phyloP scores from a whole-genome alignment of 2,113 vertebrate genomes.

The Nannospalax galili region DNA sequence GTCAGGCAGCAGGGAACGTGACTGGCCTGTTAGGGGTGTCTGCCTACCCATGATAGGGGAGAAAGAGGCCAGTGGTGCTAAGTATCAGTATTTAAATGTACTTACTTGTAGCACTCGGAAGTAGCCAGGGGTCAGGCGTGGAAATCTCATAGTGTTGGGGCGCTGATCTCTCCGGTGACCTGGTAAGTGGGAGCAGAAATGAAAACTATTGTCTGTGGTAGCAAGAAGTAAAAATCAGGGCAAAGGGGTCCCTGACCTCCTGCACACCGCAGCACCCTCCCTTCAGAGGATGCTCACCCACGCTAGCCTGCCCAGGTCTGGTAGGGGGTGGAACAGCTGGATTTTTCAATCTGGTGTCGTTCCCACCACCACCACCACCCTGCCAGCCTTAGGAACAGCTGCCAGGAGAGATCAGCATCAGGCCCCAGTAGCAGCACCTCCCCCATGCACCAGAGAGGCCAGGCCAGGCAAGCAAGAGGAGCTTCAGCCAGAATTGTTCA shows the following conservation, averaged over 20 bases:
- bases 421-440: slow-evolving; percentile 64
- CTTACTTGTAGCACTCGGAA: slow-evolving; percentile 95
- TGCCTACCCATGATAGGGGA: neutral
- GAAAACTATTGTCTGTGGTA: neutral
- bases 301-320: slow-evolving; percentile 32
- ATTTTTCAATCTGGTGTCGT: slow-evolving; percentile 77
- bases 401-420: slow-evolving; percentile 87
- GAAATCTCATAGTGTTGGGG: slow-evolving; percentile 89
- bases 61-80: neutral
- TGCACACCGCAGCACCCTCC: neutral
- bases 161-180: neutral
- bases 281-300: slow-evolving; percentile 54
- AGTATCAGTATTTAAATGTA: neutral
- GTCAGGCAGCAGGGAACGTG: slow-evolving; percentile 77
- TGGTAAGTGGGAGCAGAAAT: neutral
- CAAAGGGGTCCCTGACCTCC: neutral
- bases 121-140: slow-evolving; percentile 95
- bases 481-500: neutral
- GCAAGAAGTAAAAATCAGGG: neutral
- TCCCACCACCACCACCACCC: slow-evolving; percentile 58
- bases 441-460: slow-evolving; percentile 42
- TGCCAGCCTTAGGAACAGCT: slow-evolving; percentile 81
- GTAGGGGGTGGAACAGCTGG: neutral
- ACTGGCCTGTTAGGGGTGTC: slow-evolving; percentile 17
- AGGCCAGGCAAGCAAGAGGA: slow-evolving; percentile 6